Base-by-base conservation (phyloP, 1,140 invertebrate genomes). In the Heliconius hermathena region DNA sequence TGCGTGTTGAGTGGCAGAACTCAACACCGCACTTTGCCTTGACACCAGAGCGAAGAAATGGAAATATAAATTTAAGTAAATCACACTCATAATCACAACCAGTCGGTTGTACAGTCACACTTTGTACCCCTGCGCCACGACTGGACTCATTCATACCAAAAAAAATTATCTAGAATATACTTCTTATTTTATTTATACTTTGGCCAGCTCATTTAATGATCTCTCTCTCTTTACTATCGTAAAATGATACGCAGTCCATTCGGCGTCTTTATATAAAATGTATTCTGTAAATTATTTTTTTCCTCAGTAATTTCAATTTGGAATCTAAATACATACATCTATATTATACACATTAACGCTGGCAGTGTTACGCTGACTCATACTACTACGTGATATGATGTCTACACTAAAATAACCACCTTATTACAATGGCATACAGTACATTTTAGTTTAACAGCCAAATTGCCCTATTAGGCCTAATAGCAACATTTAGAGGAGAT, bases 361-460 rank as follows among this genome's bases (percentile, higher is more conserved):
- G 87, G 87, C 87, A 89, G 87, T 89, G 87, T 79, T 83, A 74
- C 76, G 85, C 85, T 87, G 76, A 78, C 66, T 78, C 33, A 66
- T 74, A 79, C 81, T 74, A 79, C 81, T 83, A 81, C 33, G 54
- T 83, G 73, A 83, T 83, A 52, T 79, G 71, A 80, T 74, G 74
- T 74, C 60, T 76, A 76, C 33, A 73, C 74, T 73, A 76, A 66
- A 41, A 22, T 73, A 76, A 72, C 74, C 20, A 76, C 71, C 66
- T 60, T 54, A 74, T 54, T 33, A 71, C 49, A 46, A n/a, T 73
- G 3, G 36, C 16, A 36, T 8, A 60, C 57, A 26, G 57, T 60
- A 26, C 57, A 66, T 66, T 66, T 66, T 26, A 66, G 22, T 29
- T 66, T n/a, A 26, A 66, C 13, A 66, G 11, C 60, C 13, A 66